Evolutionary conservation across 1,140 invertebrate genomes (phyloP), one percentile per base, ranked within the genome.

Genomic region (Orius insidiosus): DNA sequence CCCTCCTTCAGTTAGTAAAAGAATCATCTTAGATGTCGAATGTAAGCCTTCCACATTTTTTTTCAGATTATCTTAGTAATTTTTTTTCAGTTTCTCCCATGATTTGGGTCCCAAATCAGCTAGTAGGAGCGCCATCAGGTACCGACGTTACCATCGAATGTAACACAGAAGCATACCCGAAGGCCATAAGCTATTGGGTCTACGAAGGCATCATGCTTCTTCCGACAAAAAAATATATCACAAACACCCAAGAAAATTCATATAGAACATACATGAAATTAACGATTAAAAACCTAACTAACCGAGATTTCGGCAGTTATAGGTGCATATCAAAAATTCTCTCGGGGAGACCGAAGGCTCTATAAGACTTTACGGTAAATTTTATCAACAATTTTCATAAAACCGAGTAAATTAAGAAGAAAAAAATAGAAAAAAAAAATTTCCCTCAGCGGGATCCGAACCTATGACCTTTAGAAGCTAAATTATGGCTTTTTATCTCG

Each of bases 101-200:
- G 79, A 87, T 89, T 56, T 87, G 81, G 75, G 84, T 86, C 42
- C 84, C 83, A 49, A 89, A 89, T 70, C 85, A 89, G 66, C 68
- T 90, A 62, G 83, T 92, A 46, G 86, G 86, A 5, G 85, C 85
- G 18, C 85, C 85, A 42, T 70, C 78, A 34, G 84, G 82, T 38
- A 87, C 83, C 14, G 82, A 88, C 64, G 84, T 92, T 35, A 89
- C 85, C 5, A 78, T 94, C 57, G 86, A 93, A 63, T 94, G 89
- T 60, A 78, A 87, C 57, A 88, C 86, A 1, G 87, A 92, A 58
- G 87, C 88, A n/a, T 83, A 85, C 63, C 89, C 89, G 42, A 73
- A 82, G 51, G 84, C 85, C 46, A 86, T 90, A 62, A 89, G 80
- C 62, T 89, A 88, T 65, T 94, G 88, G 88, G 80, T 83, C 24